phyloP scores from a whole-genome alignment of 1,140 invertebrate species.

The Rhopalosiphum maidis region DNA sequence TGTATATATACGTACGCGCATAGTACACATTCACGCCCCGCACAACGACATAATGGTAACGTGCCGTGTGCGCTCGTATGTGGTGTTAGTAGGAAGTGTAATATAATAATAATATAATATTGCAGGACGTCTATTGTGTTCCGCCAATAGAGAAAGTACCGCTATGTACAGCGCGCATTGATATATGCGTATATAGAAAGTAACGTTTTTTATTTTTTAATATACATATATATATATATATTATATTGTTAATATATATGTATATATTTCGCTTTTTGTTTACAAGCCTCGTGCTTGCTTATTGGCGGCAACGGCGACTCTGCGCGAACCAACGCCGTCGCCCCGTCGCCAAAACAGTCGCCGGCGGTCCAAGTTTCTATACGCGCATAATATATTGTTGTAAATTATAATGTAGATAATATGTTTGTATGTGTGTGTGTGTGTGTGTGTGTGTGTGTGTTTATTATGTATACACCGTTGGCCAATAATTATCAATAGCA shows the following conservation, averaged over 20 bases:
- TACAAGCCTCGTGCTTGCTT: slow-evolving; percentile 40
- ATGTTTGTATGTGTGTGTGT: background rate
- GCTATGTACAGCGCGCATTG: slow-evolving; percentile 34
- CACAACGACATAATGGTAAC: slow-evolving; percentile 46
- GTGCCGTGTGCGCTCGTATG: slow-evolving; percentile 7
- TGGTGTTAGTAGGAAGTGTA: slow-evolving; percentile 47
- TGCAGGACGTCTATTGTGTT: slow-evolving; percentile 48
- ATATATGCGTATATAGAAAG: slow-evolving; percentile 54
- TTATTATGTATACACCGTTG: slow-evolving; percentile 10
- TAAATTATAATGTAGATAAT: background rate
- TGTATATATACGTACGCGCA: background rate
- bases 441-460: background rate
- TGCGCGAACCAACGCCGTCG: background rate
- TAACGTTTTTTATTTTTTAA: slow-evolving; percentile 33
- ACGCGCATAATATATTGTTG: background rate
- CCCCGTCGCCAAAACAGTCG: background rate
- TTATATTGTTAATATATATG: background rate
- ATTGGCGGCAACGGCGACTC: slow-evolving; percentile 35
- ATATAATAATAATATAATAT: slow-evolving; percentile 31
- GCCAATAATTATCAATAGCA: slow-evolving; percentile 12
- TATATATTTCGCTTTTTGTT: slow-evolving; percentile 44
- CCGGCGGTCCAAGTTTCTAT: background rate
- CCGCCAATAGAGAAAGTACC: slow-evolving; percentile 54
- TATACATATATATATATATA: background rate
- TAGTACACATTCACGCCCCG: slow-evolving; percentile 3